Base-by-base conservation (phyloP, 2,113 vertebrate genomes). In the Gorilla gorilla region DNA sequence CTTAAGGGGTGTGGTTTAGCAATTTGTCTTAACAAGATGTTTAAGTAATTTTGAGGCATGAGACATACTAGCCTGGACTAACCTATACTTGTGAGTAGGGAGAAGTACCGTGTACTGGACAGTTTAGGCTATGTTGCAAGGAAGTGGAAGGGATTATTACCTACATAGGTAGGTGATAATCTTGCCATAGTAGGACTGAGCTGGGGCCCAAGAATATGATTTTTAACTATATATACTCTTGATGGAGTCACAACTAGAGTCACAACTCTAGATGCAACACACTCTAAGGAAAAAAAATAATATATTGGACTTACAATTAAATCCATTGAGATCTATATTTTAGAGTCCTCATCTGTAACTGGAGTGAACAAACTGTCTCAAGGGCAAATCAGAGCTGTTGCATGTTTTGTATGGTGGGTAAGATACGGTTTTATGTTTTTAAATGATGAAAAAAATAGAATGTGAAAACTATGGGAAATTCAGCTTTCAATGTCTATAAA, bases 401-500 rank as follows among this genome's bases (percentile, higher is more conserved):
- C 40, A 11, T 80, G 25, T 40, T 90, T 84, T 83, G 5, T 94
- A 27, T 94, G 52, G 12, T 25, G 38, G 32, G 40, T 35, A 43
- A 87, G 48, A 79, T 64, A 82, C 20, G 10, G 43, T 87, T 96
- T 93, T 73, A 76, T 20, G 82, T 82, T 84, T 85, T 90, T 61
- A 87, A 87, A 80, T 79, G 8, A 89, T 64, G 32, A 22, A 4
- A 25, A 55, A 76, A 23, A 50, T 17, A 18, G 27, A 81, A 45
- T n/a, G 12, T 61, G 59, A 86, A 72, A 90, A 80, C 76, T 40
- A 79, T 50, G 40, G 61, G 27, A 70, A 68, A 83, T 83, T 73
- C 27, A 72, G 3, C 48, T 92, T 90, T 66, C 13, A 5, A 11
- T 59, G 23, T 79, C 35, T 83, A 2, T 80, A 40, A 92, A n/a